phyloP scores from a whole-genome alignment of 2,888 invertebrate genomes.

The Rhingia campestris region DNA sequence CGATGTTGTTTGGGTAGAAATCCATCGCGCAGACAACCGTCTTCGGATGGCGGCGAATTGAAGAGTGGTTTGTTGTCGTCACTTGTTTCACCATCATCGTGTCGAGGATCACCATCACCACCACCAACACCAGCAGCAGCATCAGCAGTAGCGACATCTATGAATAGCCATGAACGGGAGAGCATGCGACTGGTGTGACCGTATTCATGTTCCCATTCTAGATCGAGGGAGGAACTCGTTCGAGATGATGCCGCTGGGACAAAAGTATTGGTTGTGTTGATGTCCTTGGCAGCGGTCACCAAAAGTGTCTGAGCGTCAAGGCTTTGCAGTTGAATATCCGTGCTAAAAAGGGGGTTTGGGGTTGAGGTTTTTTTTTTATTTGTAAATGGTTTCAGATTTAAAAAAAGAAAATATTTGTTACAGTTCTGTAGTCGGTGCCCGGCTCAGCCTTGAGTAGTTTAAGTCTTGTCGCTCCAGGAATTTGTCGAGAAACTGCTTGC shows the following conservation, averaged over 20 bases:
- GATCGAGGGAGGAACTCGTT: constrained; percentile 86
- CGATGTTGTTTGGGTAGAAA: constrained; percentile 46
- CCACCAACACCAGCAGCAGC: background rate
- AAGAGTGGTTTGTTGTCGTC: constrained; percentile 67
- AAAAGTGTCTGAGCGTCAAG: constrained; percentile 84
- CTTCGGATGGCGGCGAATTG: constrained; percentile 65
- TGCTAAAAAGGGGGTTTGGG: constrained; percentile 74
- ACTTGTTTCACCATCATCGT: constrained; percentile 52
- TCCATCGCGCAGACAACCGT: constrained; percentile 27
- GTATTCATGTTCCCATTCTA: constrained; percentile 89
- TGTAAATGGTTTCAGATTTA: background rate
- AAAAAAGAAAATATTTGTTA: constrained; percentile 7
- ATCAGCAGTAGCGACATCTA: constrained; percentile 62
- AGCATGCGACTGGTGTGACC: constrained; percentile 55
- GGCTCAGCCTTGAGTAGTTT: constrained; percentile 80
- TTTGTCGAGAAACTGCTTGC: constrained; percentile 80
- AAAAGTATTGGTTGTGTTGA: constrained; percentile 76
- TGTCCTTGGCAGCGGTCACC: constrained; percentile 80
- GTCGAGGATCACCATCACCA: background rate
- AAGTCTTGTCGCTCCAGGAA: constrained; percentile 80
- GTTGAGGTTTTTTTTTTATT: background rate
- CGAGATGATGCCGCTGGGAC: constrained; percentile 84
- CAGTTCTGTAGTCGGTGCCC: constrained; percentile 65
- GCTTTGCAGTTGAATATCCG: constrained; percentile 85
- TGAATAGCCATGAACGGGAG: constrained; percentile 66